Conservation (phyloP, 1,140 invertebrate species). For the Drosophila melanogaster region DNA sequence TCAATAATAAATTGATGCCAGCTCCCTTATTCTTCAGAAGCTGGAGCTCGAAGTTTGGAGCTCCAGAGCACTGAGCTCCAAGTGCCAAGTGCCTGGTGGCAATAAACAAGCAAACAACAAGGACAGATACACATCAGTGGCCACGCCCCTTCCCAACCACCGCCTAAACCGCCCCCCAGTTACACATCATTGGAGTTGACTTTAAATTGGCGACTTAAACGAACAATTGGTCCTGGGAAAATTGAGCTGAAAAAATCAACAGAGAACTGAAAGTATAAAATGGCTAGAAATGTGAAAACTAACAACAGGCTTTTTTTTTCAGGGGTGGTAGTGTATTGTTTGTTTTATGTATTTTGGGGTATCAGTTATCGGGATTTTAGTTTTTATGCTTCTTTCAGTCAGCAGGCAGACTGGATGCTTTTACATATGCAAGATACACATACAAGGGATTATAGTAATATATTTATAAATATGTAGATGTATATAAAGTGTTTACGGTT, state of each 20-base stretch:
- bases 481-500: slow-evolving; percentile 9
- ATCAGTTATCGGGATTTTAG: slow-evolving; percentile 5
- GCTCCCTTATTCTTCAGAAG: slow-evolving; percentile 5
- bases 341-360: slow-evolving; percentile 19
- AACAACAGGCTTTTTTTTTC: slow-evolving; percentile 39
- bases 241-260: slow-evolving; percentile 27
- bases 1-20: slow-evolving; percentile 77
- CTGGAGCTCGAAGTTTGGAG: not conserved
- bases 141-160: slow-evolving; percentile 1
- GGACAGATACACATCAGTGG: slow-evolving; percentile 50
- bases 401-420: slow-evolving; percentile 46
- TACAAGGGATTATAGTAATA: slow-evolving; percentile 48
- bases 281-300: slow-evolving; percentile 38
- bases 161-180: not conserved
- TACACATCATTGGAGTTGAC: slow-evolving; percentile 58
- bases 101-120: slow-evolving; percentile 64
- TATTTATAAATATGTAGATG: slow-evolving; percentile 28
- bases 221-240: slow-evolving; percentile 39
- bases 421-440: slow-evolving; percentile 50
- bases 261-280: slow-evolving; percentile 14
- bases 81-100: slow-evolving; percentile 50
- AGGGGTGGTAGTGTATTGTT: slow-evolving; percentile 20
- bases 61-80: slow-evolving; percentile 24
- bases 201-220: slow-evolving; percentile 58
- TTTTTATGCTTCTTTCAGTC: slow-evolving; percentile 23